phyloP scores from a whole-genome alignment of 2,797 vertebrate genomes.

The Cryptoblepharus egeriae region DNA sequence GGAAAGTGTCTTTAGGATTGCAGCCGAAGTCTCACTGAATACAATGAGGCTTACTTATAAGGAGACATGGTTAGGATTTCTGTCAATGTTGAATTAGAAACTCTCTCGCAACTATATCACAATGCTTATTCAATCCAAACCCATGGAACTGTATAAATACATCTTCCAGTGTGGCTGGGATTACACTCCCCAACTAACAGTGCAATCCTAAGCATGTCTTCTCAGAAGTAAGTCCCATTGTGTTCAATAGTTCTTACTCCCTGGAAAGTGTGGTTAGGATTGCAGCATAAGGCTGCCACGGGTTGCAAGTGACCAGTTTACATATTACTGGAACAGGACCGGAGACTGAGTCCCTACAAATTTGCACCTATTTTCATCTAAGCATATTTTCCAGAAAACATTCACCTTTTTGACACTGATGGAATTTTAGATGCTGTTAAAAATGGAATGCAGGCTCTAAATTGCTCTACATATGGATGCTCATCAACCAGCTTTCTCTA shows the following conservation, averaged over 20 bases:
- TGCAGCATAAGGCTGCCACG: not conserved
- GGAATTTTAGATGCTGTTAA: not conserved
- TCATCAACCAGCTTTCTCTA: not conserved
- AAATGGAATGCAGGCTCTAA: not conserved
- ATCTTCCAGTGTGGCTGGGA: not conserved
- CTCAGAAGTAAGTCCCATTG: too few relatives aligned
- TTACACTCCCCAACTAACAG: not conserved
- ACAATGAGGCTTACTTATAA: too few relatives aligned
- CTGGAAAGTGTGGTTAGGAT: too few relatives aligned
- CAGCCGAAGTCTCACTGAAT: too few relatives aligned
- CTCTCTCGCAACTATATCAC: too few relatives aligned
- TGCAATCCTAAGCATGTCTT: too few relatives aligned
- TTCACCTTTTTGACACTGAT: not conserved
- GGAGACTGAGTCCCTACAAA: not conserved
- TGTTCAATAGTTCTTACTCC: too few relatives aligned
- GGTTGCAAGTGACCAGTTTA: not conserved
- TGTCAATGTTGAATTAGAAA: too few relatives aligned
- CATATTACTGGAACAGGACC: not conserved
- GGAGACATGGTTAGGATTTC: too few relatives aligned
- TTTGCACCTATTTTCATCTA: not conserved
- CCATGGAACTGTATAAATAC: too few relatives aligned
- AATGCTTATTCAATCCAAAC: too few relatives aligned
- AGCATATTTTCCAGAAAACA: not conserved
- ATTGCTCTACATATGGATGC: not conserved
- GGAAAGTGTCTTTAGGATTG: too few relatives aligned